phyloP scores from a whole-genome alignment of 2,797 vertebrate genomes.

The Mormyrops attenuatus region DNA sequence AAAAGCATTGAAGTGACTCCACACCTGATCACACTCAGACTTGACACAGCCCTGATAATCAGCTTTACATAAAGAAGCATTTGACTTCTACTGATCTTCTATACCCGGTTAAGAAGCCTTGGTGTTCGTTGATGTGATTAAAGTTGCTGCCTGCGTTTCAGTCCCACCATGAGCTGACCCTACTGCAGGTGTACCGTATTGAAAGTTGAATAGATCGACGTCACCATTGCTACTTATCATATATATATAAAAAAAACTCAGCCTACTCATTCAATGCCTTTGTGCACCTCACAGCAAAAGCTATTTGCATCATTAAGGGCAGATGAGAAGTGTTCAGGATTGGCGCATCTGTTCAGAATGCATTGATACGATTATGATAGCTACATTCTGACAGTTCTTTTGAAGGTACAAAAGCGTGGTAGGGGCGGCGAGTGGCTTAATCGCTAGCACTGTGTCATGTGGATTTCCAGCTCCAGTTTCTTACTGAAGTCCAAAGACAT shows the following conservation, averaged over 20 bases:
- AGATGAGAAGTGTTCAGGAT: background rate
- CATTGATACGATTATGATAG: background rate
- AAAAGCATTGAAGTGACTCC: background rate
- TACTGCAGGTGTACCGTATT: background rate
- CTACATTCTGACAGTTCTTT: background rate
- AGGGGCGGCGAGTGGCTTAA: background rate
- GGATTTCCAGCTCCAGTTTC: background rate
- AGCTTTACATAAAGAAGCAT: background rate
- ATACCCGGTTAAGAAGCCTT: background rate
- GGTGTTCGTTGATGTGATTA: background rate
- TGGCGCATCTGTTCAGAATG: background rate
- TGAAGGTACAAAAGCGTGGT: background rate
- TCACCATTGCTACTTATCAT: background rate
- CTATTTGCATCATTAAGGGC: background rate
- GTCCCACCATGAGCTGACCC: background rate
- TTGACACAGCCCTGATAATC: background rate
- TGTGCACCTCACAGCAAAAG: background rate
- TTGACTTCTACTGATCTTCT: background rate
- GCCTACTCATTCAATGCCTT: background rate
- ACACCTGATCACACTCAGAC: conserved; percentile 7
- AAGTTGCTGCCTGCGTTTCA: background rate
- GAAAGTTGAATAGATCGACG: background rate
- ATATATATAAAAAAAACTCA: background rate
- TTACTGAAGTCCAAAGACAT: background rate
- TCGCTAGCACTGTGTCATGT: background rate